phyloP scores from a whole-genome alignment of 2,888 invertebrate genomes.

The Tetranychus piercei region DNA sequence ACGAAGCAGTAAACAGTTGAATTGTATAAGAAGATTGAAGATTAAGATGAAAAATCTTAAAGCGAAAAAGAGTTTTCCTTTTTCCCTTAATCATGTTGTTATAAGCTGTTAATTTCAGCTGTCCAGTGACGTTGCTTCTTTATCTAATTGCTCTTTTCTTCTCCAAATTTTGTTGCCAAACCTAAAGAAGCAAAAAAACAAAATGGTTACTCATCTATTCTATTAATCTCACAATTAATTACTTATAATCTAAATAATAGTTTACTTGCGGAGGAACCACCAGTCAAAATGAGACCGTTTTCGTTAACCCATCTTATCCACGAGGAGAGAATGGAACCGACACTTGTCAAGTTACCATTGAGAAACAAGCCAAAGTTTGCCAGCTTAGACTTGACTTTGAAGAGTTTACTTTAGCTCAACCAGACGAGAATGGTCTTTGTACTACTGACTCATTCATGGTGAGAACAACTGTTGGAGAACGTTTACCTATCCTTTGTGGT shows the following conservation, averaged over 20 bases:
- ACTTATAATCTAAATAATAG: conserved; percentile 30
- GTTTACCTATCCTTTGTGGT: conserved; percentile 57
- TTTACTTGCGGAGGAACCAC: conserved; percentile 58
- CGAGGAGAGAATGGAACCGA: conserved; percentile 55
- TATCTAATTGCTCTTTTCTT: too few relatives aligned
- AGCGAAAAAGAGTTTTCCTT: too few relatives aligned
- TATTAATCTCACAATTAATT: too few relatives aligned
- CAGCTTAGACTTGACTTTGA: conserved; percentile 60
- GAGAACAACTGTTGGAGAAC: conserved; percentile 27
- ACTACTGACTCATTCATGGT: conserved; percentile 60
- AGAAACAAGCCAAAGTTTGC: conserved; percentile 61
- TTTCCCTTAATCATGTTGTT: too few relatives aligned
- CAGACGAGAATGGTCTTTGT: conserved; percentile 42
- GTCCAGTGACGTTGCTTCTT: too few relatives aligned
- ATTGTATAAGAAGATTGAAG: not conserved
- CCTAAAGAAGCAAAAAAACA: too few relatives aligned
- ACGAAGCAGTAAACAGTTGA: not conserved
- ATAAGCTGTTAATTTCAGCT: too few relatives aligned
- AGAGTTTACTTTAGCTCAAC: conserved; percentile 40
- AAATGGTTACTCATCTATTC: too few relatives aligned
- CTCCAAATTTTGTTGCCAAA: too few relatives aligned
- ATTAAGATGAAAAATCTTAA: not conserved
- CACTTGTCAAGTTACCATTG: conserved; percentile 62
- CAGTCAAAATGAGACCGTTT: conserved; percentile 63
- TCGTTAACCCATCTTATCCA: conserved; percentile 65